Evolutionary conservation across 2,888 invertebrate species (phyloP).

Genomic region (Alitta virens): DNA sequence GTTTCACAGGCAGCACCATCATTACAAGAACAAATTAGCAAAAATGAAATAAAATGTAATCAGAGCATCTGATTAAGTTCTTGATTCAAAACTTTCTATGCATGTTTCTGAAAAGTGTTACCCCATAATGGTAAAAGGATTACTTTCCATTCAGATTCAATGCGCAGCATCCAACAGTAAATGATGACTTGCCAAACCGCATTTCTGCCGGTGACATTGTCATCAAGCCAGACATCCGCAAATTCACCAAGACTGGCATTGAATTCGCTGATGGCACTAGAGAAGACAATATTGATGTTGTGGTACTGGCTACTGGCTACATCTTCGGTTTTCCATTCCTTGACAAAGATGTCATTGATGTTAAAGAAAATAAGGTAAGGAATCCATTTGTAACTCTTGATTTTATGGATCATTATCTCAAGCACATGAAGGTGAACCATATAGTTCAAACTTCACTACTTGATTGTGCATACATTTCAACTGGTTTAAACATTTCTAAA

Average conservation of each 20-base stretch:
- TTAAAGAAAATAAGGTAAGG: constrained; percentile 40
- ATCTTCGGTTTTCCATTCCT: constrained; percentile 57
- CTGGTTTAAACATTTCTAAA: too few relatives aligned
- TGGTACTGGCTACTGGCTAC: constrained; percentile 55
- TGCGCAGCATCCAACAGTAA: constrained; percentile 52
- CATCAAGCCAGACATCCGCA: constrained; percentile 44
- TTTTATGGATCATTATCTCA: too few relatives aligned
- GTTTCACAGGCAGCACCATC: too few relatives aligned
- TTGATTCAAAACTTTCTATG: too few relatives aligned
- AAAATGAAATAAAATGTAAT: too few relatives aligned
- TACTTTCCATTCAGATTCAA: constrained; percentile 17
- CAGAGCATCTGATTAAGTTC: too few relatives aligned
- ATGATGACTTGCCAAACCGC: constrained; percentile 56
- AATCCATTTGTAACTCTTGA: too few relatives aligned
- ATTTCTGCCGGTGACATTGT: constrained; percentile 51
- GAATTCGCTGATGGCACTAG: constrained; percentile 44
- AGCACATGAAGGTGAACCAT: too few relatives aligned
- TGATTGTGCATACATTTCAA: too few relatives aligned
- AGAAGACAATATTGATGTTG: constrained; percentile 46
- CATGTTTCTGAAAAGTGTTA: too few relatives aligned
- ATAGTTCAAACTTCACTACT: too few relatives aligned
- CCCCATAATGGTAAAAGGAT: not conserved
- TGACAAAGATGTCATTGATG: constrained; percentile 40
- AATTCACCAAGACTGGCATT: constrained; percentile 41
- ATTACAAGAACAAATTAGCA: too few relatives aligned